Evolutionary conservation across 2,797 vertebrate genomes (phyloP).

Genomic region (Spondyliosoma cantharus): DNA sequence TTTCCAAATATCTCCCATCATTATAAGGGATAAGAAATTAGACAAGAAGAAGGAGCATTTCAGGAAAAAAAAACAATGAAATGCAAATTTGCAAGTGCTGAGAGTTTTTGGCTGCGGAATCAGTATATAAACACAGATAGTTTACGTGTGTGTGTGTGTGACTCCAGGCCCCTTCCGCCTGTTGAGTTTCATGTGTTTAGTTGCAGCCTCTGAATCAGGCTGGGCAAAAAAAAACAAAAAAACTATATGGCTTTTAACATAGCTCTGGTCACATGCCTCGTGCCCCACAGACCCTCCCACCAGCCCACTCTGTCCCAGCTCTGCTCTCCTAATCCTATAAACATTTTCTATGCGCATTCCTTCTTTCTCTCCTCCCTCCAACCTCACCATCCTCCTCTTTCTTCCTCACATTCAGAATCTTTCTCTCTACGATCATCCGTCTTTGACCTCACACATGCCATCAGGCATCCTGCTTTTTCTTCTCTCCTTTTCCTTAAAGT

Average conservation of each 20-base stretch:
- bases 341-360: constrained; percentile 62
- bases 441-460: constrained; percentile 15
- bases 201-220: constrained; percentile 30
- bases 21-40: constrained; percentile 11
- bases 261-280: constrained; percentile 49
- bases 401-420: constrained; percentile 55
- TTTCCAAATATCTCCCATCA: background rate
- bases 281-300: constrained; percentile 8
- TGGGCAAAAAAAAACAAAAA: background rate
- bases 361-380: background rate
- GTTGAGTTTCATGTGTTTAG: constrained; percentile 37
- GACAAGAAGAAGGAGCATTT: background rate
- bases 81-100: background rate
- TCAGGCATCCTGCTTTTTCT: constrained; percentile 6
- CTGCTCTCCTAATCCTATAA: constrained; percentile 60
- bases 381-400: background rate
- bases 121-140: background rate
- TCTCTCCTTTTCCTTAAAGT: background rate
- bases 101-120: background rate
- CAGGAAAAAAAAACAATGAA: no score
- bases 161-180: background rate
- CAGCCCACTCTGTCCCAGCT: constrained; percentile 44
- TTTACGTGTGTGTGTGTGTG: constrained; percentile 5
- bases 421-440: constrained; percentile 36
- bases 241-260: constrained; percentile 19